phyloP scores from a whole-genome alignment of 2,113 vertebrate species.

The Oreochromis tanganicae region DNA sequence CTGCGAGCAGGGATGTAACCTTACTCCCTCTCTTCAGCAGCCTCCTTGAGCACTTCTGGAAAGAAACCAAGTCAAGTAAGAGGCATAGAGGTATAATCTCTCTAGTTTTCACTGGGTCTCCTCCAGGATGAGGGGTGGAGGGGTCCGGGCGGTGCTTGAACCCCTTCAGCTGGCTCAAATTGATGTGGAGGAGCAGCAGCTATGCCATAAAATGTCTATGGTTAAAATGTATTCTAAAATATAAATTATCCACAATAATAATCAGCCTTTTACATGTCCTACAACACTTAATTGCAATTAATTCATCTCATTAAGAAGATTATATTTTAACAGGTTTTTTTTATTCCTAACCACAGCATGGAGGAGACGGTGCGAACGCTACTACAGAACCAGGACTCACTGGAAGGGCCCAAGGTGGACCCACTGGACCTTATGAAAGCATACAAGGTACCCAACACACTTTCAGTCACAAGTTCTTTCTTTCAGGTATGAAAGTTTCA shows the following conservation, averaged over 20 bases:
- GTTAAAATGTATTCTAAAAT: neutral
- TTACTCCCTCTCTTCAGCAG: neutral
- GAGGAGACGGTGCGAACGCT: constrained; percentile 86
- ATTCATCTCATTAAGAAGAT: neutral
- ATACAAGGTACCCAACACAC: constrained; percentile 73
- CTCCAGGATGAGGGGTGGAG: neutral
- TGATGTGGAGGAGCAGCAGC: neutral
- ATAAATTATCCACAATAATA: neutral
- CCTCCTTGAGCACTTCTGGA: neutral
- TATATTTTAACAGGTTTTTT: neutral
- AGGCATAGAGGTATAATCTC: neutral
- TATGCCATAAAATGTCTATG: neutral
- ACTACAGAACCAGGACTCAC: constrained; percentile 80
- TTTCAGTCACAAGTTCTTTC: neutral
- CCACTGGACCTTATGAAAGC: constrained; percentile 79
- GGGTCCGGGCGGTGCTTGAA: neutral
- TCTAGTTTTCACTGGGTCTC: neutral
- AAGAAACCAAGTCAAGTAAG: neutral
- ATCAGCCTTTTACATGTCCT: neutral
- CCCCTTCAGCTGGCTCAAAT: neutral
- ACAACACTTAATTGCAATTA: neutral
- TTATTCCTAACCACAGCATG: constrained; percentile 73
- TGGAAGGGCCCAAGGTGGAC: constrained; percentile 78
- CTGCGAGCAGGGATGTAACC: neutral
- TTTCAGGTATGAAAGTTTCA: neutral